phyloP scores from a whole-genome alignment of 2,888 invertebrate genomes.

The Apamea crenata region DNA sequence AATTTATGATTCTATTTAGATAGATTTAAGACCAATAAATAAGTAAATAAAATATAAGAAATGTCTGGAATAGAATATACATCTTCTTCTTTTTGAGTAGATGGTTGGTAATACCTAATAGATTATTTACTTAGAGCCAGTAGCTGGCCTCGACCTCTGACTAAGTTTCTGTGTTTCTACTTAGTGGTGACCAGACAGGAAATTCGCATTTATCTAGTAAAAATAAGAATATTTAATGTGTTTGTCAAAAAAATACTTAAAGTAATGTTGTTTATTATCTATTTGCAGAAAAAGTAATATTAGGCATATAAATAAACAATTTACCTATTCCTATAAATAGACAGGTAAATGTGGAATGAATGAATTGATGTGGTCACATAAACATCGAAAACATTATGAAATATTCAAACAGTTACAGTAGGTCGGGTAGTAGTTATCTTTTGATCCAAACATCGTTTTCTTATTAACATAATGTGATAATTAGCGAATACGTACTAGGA shows the following conservation, averaged over 20 bases:
- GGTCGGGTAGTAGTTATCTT: background rate
- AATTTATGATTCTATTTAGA: background rate
- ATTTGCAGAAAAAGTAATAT: background rate
- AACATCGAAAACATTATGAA: background rate
- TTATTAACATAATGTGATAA: slow-evolving; percentile 13
- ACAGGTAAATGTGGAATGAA: too few relatives aligned
- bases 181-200: background rate
- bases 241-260: background rate
- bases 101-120: background rate
- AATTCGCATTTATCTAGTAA: background rate
- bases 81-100: background rate
- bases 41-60: background rate
- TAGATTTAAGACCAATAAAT: background rate
- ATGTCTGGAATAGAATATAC: background rate
- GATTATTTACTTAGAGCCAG: background rate
- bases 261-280: background rate
- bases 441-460: background rate
- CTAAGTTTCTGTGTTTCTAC: background rate
- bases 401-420: background rate
- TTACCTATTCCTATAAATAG: too few relatives aligned
- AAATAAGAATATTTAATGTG: background rate
- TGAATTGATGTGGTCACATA: background rate
- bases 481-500: background rate
- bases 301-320: background rate
- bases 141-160: background rate